phyloP scores from a whole-genome alignment of 2,113 vertebrate genomes.

The Odocoileus hemionus region DNA sequence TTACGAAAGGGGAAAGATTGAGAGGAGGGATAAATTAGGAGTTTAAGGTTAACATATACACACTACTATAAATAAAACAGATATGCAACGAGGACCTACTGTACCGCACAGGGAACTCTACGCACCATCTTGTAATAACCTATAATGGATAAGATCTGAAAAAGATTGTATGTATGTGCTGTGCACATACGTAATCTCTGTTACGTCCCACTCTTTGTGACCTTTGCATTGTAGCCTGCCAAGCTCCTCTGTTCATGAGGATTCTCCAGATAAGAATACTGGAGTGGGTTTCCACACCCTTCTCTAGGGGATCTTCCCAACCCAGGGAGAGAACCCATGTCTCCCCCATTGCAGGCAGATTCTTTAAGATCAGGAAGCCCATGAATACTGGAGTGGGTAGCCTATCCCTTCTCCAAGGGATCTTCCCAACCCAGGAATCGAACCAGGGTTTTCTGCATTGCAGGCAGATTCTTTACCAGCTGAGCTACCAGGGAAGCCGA shows the following conservation, averaged over 20 bases:
- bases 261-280: not conserved
- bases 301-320: not conserved
- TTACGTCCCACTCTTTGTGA: not conserved
- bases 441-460: rapidly evolving
- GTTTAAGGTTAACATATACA: not conserved
- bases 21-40: not conserved
- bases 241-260: not conserved
- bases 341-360: not conserved
- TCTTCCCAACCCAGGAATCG: rapidly evolving
- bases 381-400: not conserved
- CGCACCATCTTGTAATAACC: not conserved
- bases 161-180: not conserved
- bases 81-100: not conserved
- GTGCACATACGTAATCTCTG: not conserved
- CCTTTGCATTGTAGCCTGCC: not conserved
- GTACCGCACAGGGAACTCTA: not conserved
- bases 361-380: not conserved
- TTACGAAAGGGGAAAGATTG: not conserved
- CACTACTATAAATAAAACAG: not conserved
- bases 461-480: not conserved
- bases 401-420: not conserved
- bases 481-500: not conserved
- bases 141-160: not conserved
- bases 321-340: not conserved
- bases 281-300: not conserved